Conservation (phyloP, 2,888 invertebrate genomes). For the Cosmopolites sordidus region DNA sequence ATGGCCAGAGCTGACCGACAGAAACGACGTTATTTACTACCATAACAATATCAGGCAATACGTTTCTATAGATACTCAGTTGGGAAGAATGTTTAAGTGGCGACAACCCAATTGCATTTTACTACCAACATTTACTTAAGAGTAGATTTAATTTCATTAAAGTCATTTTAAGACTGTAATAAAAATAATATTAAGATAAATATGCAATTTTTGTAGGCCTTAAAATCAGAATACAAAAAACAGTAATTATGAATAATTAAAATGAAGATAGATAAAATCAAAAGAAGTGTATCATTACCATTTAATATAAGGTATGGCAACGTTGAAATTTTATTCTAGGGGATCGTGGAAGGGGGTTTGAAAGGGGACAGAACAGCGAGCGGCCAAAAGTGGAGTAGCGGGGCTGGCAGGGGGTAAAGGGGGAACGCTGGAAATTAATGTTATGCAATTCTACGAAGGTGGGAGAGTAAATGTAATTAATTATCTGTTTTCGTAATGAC, state of each 20-base stretch:
- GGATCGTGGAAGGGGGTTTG: background rate
- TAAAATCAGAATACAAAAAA: background rate
- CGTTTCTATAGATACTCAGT: too few relatives aligned
- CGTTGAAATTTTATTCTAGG: background rate
- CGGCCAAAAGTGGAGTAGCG: constrained; percentile 21
- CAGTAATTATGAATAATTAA: background rate
- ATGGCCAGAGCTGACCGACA: too few relatives aligned
- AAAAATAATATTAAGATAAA: background rate
- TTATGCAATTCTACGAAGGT: constrained; percentile 54
- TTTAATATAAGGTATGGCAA: background rate
- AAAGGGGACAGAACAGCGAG: background rate
- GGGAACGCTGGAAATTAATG: constrained; percentile 47
- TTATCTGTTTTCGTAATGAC: constrained; percentile 60
- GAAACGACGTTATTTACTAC: too few relatives aligned
- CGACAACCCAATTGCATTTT: too few relatives aligned
- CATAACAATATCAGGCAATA: too few relatives aligned
- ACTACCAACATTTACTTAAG: too few relatives aligned
- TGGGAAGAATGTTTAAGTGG: too few relatives aligned
- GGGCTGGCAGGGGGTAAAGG: constrained; percentile 30
- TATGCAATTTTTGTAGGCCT: background rate
- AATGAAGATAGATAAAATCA: background rate
- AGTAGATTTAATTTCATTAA: too few relatives aligned
- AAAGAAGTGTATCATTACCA: background rate
- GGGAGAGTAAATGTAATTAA: constrained; percentile 61
- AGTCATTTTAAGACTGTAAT: too few relatives aligned